A percentile compares a stretch with the other conserved stretches of the same genome.
These are phyloP conservation scores for Rousettus leschenaultii DNA, from an alignment of 2,113 vertebrate species.

Conservation along the genomic window DNA sequence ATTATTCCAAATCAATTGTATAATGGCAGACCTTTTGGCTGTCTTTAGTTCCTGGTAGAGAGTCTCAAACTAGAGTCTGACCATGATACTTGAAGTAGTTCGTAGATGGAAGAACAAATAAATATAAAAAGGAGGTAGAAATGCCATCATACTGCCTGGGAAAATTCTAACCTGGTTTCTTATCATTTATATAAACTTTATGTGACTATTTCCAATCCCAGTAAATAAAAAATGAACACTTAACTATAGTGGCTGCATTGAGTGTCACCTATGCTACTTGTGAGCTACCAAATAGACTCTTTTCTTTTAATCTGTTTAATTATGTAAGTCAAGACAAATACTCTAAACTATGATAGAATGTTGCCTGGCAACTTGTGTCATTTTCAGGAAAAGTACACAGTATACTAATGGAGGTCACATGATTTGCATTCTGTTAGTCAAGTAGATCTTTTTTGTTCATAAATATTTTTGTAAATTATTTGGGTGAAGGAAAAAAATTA, in stretches of 20 bases:
- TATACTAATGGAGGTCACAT: neutral
- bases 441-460: neutral
- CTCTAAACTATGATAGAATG: neutral
- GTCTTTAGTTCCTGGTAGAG: neutral
- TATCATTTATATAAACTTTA: conserved; percentile 71
- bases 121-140: conserved; percentile 43
- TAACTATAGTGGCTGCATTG: conserved; percentile 61
- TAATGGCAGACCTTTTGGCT: neutral
- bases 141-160: conserved; percentile 43
- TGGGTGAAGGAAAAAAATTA: neutral
- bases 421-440: conserved; percentile 50
- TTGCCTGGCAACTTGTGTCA: neutral
- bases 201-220: conserved; percentile 63
- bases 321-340: neutral
- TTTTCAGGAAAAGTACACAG: neutral
- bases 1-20: neutral
- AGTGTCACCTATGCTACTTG: conserved; percentile 38
- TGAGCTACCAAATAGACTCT: conserved; percentile 19
- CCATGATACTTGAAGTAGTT: neutral
- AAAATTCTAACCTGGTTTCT: conserved; percentile 67
- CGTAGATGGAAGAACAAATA: conserved; percentile 62
- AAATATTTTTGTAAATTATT: neutral
- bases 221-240: conserved; percentile 72
- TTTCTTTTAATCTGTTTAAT: neutral
- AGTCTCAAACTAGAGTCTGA: neutral